A percentile compares a stretch with the other conserved stretches of the same genome.
Evolutionary conservation across 1,140 invertebrate genomes (phyloP).

Genomic region (Macrostomum lignano): DNA sequence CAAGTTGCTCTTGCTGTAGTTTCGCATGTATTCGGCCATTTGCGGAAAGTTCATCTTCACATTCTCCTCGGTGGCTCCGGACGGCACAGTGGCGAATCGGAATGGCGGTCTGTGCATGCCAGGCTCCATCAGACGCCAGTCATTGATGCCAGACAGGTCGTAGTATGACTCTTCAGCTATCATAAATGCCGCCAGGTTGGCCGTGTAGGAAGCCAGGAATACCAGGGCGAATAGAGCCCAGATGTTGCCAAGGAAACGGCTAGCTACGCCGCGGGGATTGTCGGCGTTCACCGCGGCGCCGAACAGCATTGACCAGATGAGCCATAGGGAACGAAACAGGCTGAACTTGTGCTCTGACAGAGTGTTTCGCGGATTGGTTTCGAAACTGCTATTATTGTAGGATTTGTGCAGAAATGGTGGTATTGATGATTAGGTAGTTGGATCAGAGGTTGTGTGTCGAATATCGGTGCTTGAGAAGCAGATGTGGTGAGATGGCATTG

Average conservation of each 20-base stretch:
- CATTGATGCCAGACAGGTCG: constrained; percentile 65
- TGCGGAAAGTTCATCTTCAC: constrained; percentile 43
- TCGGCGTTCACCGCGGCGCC: constrained; percentile 82
- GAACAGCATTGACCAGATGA: constrained; percentile 97
- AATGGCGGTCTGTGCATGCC: constrained; percentile 41
- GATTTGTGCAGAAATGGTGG: too few relatives aligned
- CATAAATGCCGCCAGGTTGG: constrained; percentile 66
- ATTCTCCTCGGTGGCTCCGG: constrained; percentile 76
- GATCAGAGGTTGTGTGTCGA: too few relatives aligned
- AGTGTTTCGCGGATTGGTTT: too few relatives aligned
- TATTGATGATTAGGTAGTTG: too few relatives aligned
- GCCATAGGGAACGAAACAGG: constrained; percentile 78
- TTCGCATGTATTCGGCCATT: constrained; percentile 66
- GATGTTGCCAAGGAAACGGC: constrained; percentile 75
- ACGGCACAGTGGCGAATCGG: constrained; percentile 74
- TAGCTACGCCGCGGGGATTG: constrained; percentile 61
- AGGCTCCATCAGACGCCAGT: constrained; percentile 24
- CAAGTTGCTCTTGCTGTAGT: constrained; percentile 51
- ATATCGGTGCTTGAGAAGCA: too few relatives aligned
- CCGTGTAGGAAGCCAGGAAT: constrained; percentile 31
- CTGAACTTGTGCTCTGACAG: constrained; percentile 46
- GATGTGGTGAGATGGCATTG: too few relatives aligned
- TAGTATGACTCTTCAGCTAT: constrained; percentile 88
- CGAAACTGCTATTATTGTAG: too few relatives aligned
- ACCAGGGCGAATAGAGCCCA: constrained; percentile 72